Base-by-base conservation (phyloP, 2,797 vertebrate species). In the Sebastes cheni region DNA sequence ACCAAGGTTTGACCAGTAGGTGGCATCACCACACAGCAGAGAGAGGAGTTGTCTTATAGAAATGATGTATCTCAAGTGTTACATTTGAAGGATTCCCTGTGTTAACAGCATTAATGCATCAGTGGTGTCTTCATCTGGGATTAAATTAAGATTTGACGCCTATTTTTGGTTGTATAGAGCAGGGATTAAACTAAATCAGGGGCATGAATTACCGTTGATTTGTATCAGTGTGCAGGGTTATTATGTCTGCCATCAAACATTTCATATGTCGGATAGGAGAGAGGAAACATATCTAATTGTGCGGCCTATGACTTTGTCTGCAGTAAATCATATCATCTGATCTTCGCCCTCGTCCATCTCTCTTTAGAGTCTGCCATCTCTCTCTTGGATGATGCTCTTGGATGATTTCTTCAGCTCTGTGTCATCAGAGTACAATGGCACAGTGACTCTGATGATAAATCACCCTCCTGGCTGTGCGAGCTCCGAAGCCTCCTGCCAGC, bases 1-100 rank as follows among this genome's bases (percentile, higher is more conserved):
- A 14, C 22, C 42, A n/a, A 4, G 1, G 2, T 61, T 70, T 65
- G 66, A 61, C 93, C 95, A 95, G 86, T 54, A 94, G 95, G 90
- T 88, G 94, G 95, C 93, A 90, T 77, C 71, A 70, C 59, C 46
- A 84, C 88, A 94, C 89, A 91, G 76, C 67, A 81, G 42, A 80
- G 64, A 27, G 16, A 36, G 8, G 27, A 60, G 58, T 29, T 8
- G 2, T 60, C 6, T 8, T 36, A n/a, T 8, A 66, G 64, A 72
- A 73, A 64, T 32, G 1, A 56, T 34, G 8, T 27, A 13, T 70
- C n/a, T 75, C 4, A 1, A 23, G 11, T 8, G 2, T 22, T 54
- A 10, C 12, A 34, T 56, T 42, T 54, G 4, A 36, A 8, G 5
- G 10, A 65, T 12, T 42, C 1, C 1, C 2, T 71, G 23, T 39